A percentile compares a stretch with the other conserved stretches of the same genome.
These are phyloP conservation scores for Andrena hattorfiana DNA, from an alignment of 2,888 invertebrate species.

Conservation along the genomic window DNA sequence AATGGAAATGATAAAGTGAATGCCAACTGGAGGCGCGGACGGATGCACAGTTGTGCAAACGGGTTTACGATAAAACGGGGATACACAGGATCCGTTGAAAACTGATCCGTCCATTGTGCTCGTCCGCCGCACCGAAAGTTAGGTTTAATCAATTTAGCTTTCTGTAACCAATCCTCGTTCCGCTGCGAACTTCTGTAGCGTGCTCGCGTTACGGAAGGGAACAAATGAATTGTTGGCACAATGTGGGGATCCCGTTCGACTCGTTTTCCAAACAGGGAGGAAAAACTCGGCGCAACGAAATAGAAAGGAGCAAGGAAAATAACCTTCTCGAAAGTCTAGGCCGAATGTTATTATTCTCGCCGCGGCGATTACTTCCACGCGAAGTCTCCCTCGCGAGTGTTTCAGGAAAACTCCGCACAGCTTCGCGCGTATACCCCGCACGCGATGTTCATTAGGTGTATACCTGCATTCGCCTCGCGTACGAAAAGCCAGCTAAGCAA, in stretches of 20 bases:
- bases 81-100: conserved; percentile 44
- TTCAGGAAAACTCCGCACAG: neutral
- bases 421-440: neutral
- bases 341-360: neutral
- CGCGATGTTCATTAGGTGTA: conserved; percentile 43
- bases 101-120: conserved; percentile 58
- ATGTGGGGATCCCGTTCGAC: conserved; percentile 24
- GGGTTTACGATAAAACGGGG: conserved; percentile 49
- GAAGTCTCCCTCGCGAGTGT: conserved; percentile 4
- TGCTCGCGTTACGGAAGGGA: conserved; percentile 25
- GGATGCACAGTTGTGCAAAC: conserved; percentile 42
- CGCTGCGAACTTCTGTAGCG: conserved; percentile 41
- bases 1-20: conserved; percentile 53
- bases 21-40: conserved; percentile 1
- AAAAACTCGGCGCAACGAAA: neutral
- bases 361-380: neutral
- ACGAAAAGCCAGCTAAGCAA: conserved; percentile 33
- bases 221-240: conserved; percentile 51
- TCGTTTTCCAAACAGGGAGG: neutral
- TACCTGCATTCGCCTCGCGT: conserved; percentile 10
- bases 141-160: conserved; percentile 63
- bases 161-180: conserved; percentile 58
- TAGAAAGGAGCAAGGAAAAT: neutral
- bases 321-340: neutral
- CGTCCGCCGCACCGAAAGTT: conserved; percentile 54